phyloP scores from a whole-genome alignment of 1,140 invertebrate species.

The Plectrocnemia conspersa region DNA sequence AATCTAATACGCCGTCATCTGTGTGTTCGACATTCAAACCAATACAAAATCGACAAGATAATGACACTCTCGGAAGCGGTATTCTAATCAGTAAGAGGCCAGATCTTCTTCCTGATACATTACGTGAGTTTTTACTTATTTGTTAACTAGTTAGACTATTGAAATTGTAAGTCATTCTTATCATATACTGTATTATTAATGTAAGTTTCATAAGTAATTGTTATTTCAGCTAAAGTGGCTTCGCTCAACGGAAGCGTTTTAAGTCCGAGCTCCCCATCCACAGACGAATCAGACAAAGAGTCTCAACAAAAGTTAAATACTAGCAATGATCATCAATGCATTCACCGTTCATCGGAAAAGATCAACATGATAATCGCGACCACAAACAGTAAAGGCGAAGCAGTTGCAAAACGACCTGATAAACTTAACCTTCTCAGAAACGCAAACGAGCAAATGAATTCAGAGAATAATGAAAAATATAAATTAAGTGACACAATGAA shows the following conservation, averaged over 20 bases:
- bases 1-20: constrained; percentile 44
- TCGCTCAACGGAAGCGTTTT: constrained; percentile 54
- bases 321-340: constrained; percentile 33
- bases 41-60: constrained; percentile 38
- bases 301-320: constrained; percentile 20
- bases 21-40: constrained; percentile 54
- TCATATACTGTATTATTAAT: neutral
- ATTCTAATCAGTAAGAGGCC: constrained; percentile 55
- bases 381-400: constrained; percentile 50
- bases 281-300: constrained; percentile 34
- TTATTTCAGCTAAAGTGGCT: constrained; percentile 41
- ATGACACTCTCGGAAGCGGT: constrained; percentile 48
- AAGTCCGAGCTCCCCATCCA: constrained; percentile 38
- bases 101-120: constrained; percentile 62
- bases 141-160: neutral
- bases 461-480: constrained; percentile 28
- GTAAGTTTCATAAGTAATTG: neutral
- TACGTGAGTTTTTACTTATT: constrained; percentile 50
- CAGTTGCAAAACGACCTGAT: constrained; percentile 48
- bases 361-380: constrained; percentile 45
- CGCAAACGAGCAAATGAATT: constrained; percentile 41
- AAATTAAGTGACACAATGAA: constrained; percentile 15
- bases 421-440: constrained; percentile 48
- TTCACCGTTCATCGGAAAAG: constrained; percentile 28
- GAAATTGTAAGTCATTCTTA: neutral